Evolutionary conservation across 1,140 invertebrate species (phyloP).

Genomic region (Aricia agestis): DNA sequence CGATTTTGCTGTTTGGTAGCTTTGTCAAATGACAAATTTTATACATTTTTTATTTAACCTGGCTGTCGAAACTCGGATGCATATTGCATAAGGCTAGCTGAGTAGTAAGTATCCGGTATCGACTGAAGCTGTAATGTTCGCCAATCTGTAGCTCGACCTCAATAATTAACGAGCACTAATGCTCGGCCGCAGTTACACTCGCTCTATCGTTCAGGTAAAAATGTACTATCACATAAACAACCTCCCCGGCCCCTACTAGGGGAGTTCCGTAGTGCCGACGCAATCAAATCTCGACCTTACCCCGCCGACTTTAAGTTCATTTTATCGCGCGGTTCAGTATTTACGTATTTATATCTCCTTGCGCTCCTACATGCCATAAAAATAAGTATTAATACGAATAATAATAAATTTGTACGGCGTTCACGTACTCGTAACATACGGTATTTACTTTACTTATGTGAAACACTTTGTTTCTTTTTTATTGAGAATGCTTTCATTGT

Average conservation of each 20-base stretch:
- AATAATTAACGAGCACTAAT: conserved; percentile 17
- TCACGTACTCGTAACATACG: conserved; percentile 11
- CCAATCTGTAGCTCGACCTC: not conserved
- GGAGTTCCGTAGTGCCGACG: not conserved
- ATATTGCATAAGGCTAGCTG: too few species aligned
- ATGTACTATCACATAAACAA: conserved; percentile 21
- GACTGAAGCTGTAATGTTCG: not conserved
- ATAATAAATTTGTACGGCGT: conserved; percentile 11
- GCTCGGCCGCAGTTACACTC: not conserved
- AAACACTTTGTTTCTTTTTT: conserved; percentile 6
- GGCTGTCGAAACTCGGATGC: too few species aligned
- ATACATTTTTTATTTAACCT: too few species aligned
- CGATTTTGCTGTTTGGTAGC: too few species aligned
- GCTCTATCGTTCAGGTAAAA: conserved; percentile 10
- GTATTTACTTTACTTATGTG: conserved; percentile 17
- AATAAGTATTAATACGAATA: conserved; percentile 18
- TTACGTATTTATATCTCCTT: conserved; percentile 14
- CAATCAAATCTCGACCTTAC: not conserved
- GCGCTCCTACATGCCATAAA: conserved; percentile 15
- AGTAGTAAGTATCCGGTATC: too few species aligned
- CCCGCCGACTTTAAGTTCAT: not conserved
- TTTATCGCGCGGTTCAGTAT: not conserved
- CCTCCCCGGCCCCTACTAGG: conserved; percentile 11
- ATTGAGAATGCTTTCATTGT: not conserved
- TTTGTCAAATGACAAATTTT: too few species aligned